Base-by-base conservation (phyloP, 2,113 vertebrate genomes). In the Oxyruncus cristatus region DNA sequence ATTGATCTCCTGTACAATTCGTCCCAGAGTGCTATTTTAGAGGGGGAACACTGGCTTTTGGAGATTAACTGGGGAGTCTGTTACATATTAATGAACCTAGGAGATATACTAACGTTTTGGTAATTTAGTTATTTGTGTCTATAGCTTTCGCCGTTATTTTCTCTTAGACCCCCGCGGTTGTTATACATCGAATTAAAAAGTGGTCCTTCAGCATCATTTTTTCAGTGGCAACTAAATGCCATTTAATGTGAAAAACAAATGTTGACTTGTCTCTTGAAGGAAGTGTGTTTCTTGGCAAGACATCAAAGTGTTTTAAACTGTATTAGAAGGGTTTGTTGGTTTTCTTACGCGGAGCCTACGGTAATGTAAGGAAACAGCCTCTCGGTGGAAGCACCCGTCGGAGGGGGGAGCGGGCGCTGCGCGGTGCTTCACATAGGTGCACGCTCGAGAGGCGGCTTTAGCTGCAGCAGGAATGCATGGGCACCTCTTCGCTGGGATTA, bases 121-220 rank as follows among this genome's bases (percentile, higher is more conserved):
- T 98, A 98, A 99, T 98, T 98, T 98, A 98, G 98, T 98, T 98
- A 98, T 98, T 98, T 98, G 98, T 98, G 98, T 98, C 98, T 98
- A 97, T 97, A 96, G 98, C 97, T 97, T 97, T 98, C 97, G 97
- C 97, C 92, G 96, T 98, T 98, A 98, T 98, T 98, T 98, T 98
- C 98, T 97, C 97, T 98, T 98, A 98, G 98, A 98, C 98, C 98
- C 98, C 98, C 97, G 98, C 88, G 97, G 98, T 98, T 98, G 98
- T 97, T 98, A 97, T 97, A 98, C 97, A 98, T 98, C 96, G 98
- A 98, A 98, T 98, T 98, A 98, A 98, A 98, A 98, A 98, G 98
- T 98, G 97, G 97, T 98, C 98, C 97, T 98, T 95, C 97, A 96
- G 97, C 97, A 98, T 98, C 97, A 97, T 98, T 98, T 98, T 97